Evolutionary conservation across 2,797 vertebrate genomes (phyloP), one percentile per base, ranked within the genome.

Genomic region (Malacoraja senta): DNA sequence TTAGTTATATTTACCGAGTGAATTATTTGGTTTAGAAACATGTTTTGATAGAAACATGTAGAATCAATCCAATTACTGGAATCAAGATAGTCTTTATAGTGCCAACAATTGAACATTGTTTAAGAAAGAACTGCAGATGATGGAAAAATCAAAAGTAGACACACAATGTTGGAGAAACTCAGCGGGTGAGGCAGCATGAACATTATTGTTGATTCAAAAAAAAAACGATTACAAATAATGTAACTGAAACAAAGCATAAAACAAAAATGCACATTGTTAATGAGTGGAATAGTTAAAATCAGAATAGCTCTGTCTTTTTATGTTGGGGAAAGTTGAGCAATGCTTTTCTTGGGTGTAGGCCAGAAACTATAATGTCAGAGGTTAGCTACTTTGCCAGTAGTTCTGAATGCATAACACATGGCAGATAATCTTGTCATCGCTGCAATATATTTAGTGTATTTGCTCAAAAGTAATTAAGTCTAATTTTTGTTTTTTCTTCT

Each of bases 401-500:
- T 19, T 68, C 65, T 90, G 32, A 90, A 68, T 90, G 1, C 19
- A 32, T 44, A 7, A 74, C 72, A 74, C 13, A 74, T 65, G 15
- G 2, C 44, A 91, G n/a, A 91, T 13, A 44, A 91, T 44, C 24
- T 38, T 91, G 35, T 32, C 72, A 10, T 53, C n/a, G 2, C 21
- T 44, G 35, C 32, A 91, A 38, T 6, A 53, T 53, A 53, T 15
- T n/a, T 38, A 24, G 24, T 32, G 65, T 58, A 63, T 72, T 91
- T 12, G 24, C 0, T 72, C 13, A 8, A 12, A 91, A 91, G 6
- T 74, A 63, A 61, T 83, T 32, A 68, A 71, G 0, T 94, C 94
- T 95, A 93, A 95, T 93, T 94, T 93, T 95, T 96, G 96, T 93
- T 93, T 94, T n/a, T 93, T 95, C 93, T 94, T 93, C 94, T 8